phyloP scores from a whole-genome alignment of 2,888 invertebrate species.

The Oligia strigilis region DNA sequence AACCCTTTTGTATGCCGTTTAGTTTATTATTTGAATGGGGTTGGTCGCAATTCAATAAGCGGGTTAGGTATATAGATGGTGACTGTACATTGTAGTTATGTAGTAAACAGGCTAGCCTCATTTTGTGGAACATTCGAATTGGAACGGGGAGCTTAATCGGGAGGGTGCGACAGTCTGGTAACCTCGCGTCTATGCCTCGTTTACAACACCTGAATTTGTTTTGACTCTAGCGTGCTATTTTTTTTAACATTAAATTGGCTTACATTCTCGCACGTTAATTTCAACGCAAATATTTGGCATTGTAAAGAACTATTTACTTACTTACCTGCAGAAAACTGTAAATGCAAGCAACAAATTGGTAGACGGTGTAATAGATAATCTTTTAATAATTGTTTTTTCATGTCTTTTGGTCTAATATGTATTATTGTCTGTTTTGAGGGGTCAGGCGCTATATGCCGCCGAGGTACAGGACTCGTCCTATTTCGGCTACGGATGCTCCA shows the following conservation, averaged over 20 bases:
- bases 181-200: conserved; percentile 69
- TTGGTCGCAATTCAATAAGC: conserved; percentile 50
- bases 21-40: conserved; percentile 43
- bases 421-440: background rate
- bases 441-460: background rate
- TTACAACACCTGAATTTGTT: conserved; percentile 49
- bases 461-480: background rate
- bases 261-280: background rate
- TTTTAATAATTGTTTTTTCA: background rate
- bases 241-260: conserved; percentile 22
- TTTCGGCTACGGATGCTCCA: background rate
- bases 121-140: conserved; percentile 69
- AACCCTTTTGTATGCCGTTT: conserved; percentile 25
- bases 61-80: conserved; percentile 14
- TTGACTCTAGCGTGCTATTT: conserved; percentile 36
- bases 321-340: background rate
- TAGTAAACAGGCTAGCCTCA: conserved; percentile 56
- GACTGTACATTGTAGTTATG: conserved; percentile 31
- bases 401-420: background rate
- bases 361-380: background rate
- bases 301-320: background rate
- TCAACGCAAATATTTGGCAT: background rate
- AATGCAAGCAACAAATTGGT: background rate
- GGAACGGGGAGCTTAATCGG: conserved; percentile 73
- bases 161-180: conserved; percentile 78